Conservation (phyloP, 2,797 vertebrate genomes). For the Toxotes lorentzi region DNA sequence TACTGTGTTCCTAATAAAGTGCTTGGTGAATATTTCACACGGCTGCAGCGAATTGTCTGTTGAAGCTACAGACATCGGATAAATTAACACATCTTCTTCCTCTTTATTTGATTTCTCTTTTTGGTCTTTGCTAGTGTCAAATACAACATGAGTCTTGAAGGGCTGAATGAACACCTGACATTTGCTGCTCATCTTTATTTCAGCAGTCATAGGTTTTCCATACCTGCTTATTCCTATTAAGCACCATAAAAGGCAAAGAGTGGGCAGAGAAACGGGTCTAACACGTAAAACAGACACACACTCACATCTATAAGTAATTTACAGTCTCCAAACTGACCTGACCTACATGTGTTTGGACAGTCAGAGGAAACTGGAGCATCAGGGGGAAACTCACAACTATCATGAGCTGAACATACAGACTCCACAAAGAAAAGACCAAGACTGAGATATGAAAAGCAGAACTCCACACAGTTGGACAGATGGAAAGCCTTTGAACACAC, state of each 20-base stretch:
- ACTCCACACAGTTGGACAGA: too few relatives aligned
- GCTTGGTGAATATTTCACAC: not conserved
- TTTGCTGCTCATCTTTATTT: not conserved
- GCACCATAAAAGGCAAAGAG: not conserved
- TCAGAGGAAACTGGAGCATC: conserved; percentile 37
- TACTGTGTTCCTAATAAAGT: not conserved
- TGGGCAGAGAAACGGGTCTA: not conserved
- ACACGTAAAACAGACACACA: conserved; percentile 4
- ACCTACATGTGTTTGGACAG: conserved; percentile 42
- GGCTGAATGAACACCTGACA: not conserved
- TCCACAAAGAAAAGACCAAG: not conserved
- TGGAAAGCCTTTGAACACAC: too few relatives aligned
- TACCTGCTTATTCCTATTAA: not conserved
- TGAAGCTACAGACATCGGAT: not conserved
- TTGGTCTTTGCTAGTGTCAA: not conserved
- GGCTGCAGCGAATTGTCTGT: not conserved
- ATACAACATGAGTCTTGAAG: not conserved
- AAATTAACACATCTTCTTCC: not conserved
- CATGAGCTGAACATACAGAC: conserved; percentile 3
- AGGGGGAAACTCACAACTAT: not conserved
- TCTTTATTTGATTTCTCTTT: not conserved
- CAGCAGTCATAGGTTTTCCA: not conserved
- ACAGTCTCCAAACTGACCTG: conserved; percentile 32
- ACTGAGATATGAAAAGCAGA: not conserved
- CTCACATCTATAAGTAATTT: conserved; percentile 20